phyloP scores from a whole-genome alignment of 2,797 vertebrate species.

The Pelodytes ibericus region DNA sequence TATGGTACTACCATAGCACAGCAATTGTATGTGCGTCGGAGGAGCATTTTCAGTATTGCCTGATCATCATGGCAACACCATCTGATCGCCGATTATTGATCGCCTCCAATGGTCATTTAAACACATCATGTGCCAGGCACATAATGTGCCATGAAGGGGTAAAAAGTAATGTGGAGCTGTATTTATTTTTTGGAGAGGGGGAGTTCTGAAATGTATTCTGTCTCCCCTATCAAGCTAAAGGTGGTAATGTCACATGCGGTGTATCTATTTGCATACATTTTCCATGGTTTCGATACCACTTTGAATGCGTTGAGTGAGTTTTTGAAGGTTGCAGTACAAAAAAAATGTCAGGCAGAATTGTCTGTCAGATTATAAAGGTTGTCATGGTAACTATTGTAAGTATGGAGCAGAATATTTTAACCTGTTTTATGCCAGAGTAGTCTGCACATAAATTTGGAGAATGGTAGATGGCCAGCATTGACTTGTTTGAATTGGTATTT shows the following conservation, averaged over 20 bases:
- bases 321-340: conserved; percentile 52
- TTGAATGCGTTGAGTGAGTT: conserved; percentile 48
- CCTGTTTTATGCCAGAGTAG: conserved; percentile 14
- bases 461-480: background rate
- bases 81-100: too few relatives aligned
- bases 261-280: conserved; percentile 51
- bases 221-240: conserved; percentile 28
- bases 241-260: conserved; percentile 33
- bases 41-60: too few relatives aligned
- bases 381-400: conserved; percentile 49
- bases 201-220: background rate
- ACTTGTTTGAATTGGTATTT: background rate
- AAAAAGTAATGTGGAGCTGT: too few relatives aligned
- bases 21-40: too few relatives aligned
- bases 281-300: conserved; percentile 8
- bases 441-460: background rate
- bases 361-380: conserved; percentile 55
- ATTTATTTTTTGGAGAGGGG: too few relatives aligned
- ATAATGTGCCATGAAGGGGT: too few relatives aligned
- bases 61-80: too few relatives aligned
- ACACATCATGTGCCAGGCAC: too few relatives aligned
- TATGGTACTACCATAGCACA: too few relatives aligned
- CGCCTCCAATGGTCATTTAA: too few relatives aligned
- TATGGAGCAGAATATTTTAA: conserved; percentile 44
- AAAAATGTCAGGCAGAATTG: conserved; percentile 47